These are phyloP conservation scores for Seira sanloemensis DNA, from an alignment of 2,888 invertebrate genomes.

Conservation along the genomic window DNA sequence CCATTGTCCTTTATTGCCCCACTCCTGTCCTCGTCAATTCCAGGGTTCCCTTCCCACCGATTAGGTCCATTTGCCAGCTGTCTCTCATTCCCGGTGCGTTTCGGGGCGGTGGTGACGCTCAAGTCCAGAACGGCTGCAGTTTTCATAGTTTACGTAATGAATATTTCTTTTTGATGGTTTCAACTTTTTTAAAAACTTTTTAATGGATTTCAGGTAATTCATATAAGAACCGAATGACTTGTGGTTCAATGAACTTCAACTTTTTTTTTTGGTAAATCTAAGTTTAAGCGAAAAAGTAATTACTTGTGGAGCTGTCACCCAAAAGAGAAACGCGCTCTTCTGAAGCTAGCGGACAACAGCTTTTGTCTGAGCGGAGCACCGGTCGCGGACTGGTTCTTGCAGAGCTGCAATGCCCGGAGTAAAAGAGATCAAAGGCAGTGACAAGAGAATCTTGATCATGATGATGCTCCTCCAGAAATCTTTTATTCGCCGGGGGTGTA, in stretches of 20 bases:
- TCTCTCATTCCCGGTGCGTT: neutral
- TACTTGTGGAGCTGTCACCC: constrained; percentile 46
- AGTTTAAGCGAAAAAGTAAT: neutral
- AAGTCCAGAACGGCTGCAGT: constrained; percentile 39
- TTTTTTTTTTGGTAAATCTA: neutral
- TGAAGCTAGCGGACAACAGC: constrained; percentile 41
- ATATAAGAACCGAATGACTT: neutral
- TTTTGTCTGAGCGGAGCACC: neutral
- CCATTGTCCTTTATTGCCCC: constrained; percentile 58
- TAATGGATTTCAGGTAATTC: neutral
- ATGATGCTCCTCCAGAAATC: neutral
- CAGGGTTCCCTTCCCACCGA: constrained; percentile 2
- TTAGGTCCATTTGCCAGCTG: neutral
- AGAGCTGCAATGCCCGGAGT: constrained; percentile 1
- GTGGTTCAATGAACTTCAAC: neutral
- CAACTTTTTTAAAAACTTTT: neutral
- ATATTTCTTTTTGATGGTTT: neutral
- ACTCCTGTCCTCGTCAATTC: neutral
- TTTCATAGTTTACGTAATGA: constrained; percentile 26
- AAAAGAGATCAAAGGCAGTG: constrained; percentile 33
- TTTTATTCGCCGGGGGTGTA: neutral
- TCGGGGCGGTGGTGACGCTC: neutral
- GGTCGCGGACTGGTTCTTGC: neutral
- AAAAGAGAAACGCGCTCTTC: constrained; percentile 33
- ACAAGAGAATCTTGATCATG: neutral